Evolutionary conservation across 2,797 vertebrate species (phyloP), one percentile per base, ranked within the genome.

Genomic region (Trichosurus vulpecula): DNA sequence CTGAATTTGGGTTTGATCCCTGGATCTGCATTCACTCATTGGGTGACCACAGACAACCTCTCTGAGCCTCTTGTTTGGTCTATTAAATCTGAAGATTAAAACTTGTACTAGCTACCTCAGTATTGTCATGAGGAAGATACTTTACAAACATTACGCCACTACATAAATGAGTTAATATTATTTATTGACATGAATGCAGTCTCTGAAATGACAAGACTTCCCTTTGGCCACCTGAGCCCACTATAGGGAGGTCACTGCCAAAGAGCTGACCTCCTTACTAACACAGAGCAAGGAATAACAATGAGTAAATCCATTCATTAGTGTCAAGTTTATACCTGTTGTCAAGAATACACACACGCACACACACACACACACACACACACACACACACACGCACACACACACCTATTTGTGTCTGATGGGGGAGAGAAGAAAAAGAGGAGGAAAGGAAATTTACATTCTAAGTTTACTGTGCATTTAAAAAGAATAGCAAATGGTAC

Each of bases 321-420:
- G 41, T 81, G 74, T 81, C 22, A 10, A 74, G 22, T 81, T 81
- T 81, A 11, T 0, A 81, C 41, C 41, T 81, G 8, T 74, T 41
- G 66, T 81, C 74, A 47, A 74, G n/a, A 61, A 30, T 61, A 14
- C 31, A 31, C 30, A 58, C 11, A 66, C 11, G 66, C 35, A 35
- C 0, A n/a, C 0, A 6, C 4, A n/a, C 31, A 66, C 9, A 66
- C 11, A 4, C 4, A 61, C 2, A 35, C 1, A 61, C 31, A n/a
- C 11, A 66, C 31, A n/a, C 30, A n/a, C 13, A n/a, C 4, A 66
- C 13, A 61, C 31, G n/a, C 11, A 66, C 31, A n/a, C 30, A n/a
- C 13, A n/a, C 4, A 66, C 13, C 13, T 66, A 66, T 74, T 74
- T 74, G 19, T 74, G n/a, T 8, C n/a, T 74, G 74, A 74, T 74